phyloP scores from a whole-genome alignment of 2,797 vertebrate genomes.

The Ptychadena robeensis region DNA sequence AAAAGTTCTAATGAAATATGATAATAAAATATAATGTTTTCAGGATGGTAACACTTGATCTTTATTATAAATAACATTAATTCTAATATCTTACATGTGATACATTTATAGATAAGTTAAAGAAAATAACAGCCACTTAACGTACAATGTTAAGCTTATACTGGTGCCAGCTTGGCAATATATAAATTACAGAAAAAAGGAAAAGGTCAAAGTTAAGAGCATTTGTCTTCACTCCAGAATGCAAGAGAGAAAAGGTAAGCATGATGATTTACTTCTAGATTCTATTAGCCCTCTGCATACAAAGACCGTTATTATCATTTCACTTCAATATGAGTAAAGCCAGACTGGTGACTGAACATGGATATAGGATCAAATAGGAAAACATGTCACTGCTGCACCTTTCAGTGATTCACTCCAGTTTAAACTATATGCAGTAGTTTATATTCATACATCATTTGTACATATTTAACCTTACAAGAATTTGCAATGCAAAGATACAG shows the following conservation, averaged over 20 bases:
- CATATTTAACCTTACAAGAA: too few relatives aligned
- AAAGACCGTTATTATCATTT: slow-evolving; percentile 12
- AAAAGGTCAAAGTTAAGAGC: slow-evolving; percentile 9
- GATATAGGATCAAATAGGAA: slow-evolving; percentile 15
- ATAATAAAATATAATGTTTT: too few relatives aligned
- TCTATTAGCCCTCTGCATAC: slow-evolving; percentile 14
- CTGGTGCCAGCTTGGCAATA: background rate
- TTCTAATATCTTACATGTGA: background rate
- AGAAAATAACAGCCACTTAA: background rate
- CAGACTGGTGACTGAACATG: slow-evolving; percentile 9
- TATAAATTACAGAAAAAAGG: slow-evolving; percentile 1
- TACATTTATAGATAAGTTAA: background rate
- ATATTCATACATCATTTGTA: too few relatives aligned
- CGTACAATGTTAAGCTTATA: background rate
- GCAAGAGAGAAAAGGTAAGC: slow-evolving; percentile 8
- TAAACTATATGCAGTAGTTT: too few relatives aligned
- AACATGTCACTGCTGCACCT: background rate
- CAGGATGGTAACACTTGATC: background rate
- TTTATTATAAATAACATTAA: background rate
- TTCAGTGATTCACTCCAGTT: background rate
- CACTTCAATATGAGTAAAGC: slow-evolving; percentile 24
- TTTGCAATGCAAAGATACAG: too few relatives aligned
- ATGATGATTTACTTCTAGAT: slow-evolving; percentile 15
- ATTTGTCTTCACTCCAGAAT: slow-evolving; percentile 28
- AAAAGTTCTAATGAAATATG: too few relatives aligned